These are phyloP conservation scores for Pseudopipra pipra DNA, from an alignment of 2,113 vertebrate species.

Conservation along the genomic window DNA sequence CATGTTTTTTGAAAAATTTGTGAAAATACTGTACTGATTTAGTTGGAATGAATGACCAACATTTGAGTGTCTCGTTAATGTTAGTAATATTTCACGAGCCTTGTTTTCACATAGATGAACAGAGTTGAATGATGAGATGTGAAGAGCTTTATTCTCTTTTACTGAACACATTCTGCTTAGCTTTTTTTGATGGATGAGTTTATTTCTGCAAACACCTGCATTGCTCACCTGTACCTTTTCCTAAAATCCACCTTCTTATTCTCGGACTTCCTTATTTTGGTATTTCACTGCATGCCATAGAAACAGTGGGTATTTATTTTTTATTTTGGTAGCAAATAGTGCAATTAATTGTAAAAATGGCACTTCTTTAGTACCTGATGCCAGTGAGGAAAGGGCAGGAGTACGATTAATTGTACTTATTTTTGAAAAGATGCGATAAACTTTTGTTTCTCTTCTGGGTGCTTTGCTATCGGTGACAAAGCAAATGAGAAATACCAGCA, in stretches of 20 bases:
- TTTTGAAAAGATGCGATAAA: background rate
- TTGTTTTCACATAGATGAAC: slow-evolving; percentile 1
- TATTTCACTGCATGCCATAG: background rate
- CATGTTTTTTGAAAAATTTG: background rate
- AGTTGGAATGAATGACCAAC: background rate
- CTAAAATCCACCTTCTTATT: background rate
- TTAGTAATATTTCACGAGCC: background rate
- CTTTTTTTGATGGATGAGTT: background rate
- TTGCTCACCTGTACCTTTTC: background rate
- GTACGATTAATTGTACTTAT: background rate
- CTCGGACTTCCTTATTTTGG: background rate
- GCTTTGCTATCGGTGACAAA: background rate
- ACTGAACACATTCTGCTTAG: background rate
- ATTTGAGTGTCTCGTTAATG: background rate
- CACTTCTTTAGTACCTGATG: background rate
- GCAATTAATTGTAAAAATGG: background rate
- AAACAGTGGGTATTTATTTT: background rate
- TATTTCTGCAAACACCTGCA: background rate
- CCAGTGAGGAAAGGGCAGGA: background rate
- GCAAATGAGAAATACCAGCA: background rate
- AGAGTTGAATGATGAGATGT: background rate
- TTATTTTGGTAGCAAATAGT: background rate
- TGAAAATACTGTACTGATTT: background rate
- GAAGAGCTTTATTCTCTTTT: background rate
- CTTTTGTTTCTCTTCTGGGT: background rate